Percentiles rank a stretch among this genome's conserved stretches.
Evolutionary conservation across 2,113 vertebrate species (phyloP).

Genomic region (Piprites chloris): DNA sequence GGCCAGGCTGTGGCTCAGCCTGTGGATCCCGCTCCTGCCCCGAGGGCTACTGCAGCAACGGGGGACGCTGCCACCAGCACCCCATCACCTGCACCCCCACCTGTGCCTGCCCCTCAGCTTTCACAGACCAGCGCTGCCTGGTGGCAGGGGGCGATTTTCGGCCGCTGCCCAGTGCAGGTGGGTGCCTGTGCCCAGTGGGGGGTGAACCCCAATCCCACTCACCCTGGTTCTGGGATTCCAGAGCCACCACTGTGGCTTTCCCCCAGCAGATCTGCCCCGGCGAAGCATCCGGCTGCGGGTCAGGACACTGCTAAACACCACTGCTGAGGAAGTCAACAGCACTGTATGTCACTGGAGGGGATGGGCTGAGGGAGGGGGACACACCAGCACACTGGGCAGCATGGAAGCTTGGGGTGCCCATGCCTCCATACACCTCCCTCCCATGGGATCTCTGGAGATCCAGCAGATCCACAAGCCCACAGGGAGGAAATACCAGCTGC

Average conservation of each 20-base stretch:
- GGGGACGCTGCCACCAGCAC: not conserved
- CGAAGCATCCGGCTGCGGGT: not conserved
- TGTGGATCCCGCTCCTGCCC: not conserved
- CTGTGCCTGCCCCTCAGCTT: not conserved
- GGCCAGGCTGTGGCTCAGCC: not conserved
- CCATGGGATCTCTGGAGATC: not conserved
- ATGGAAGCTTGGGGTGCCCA: not conserved
- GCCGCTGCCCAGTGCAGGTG: not conserved
- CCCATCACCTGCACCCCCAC: not conserved
- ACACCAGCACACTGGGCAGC: not conserved
- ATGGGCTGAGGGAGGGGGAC: not conserved
- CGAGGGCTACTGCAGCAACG: not conserved
- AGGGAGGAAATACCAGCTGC: not conserved
- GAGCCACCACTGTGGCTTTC: accelerated
- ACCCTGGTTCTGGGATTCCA: not conserved
- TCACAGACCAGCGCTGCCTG: conserved; percentile 13
- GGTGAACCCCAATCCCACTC: accelerated
- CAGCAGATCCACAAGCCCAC: not conserved
- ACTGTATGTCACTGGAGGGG: not conserved
- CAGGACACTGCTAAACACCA: not conserved
- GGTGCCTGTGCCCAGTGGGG: accelerated
- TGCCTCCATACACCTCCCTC: accelerated
- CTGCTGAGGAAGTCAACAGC: not conserved
- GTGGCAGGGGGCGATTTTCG: conserved; percentile 23
- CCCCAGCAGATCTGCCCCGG: not conserved